A percentile compares a stretch with the other conserved stretches of the same genome.
Evolutionary conservation across 2,113 vertebrate genomes (phyloP).

Genomic region (Alexandromys fortis): DNA sequence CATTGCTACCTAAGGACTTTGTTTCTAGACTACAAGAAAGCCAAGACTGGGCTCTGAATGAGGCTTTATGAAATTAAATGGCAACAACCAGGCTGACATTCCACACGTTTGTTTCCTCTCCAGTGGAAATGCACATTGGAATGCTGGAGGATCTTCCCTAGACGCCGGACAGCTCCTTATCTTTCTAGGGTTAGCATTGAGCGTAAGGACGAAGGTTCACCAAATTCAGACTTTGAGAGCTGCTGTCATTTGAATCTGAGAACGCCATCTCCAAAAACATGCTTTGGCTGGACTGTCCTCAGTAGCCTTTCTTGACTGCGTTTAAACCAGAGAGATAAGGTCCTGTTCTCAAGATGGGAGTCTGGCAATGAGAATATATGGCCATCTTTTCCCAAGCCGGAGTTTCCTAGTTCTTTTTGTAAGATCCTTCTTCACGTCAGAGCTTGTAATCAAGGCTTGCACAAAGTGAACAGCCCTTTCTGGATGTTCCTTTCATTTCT

Average conservation of each 20-base stretch:
- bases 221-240: neutral
- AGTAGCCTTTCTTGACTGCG: neutral
- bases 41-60: neutral
- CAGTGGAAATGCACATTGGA: neutral
- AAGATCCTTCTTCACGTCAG: neutral
- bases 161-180: neutral
- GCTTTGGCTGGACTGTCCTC: neutral
- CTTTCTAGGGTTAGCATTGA: neutral
- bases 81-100: neutral
- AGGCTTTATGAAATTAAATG: neutral
- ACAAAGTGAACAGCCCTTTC: neutral
- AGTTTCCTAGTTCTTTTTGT: neutral
- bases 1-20: neutral
- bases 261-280: neutral
- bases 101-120: neutral
- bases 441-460: conserved; percentile 4
- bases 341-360: neutral
- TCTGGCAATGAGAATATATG: neutral
- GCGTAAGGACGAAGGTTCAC: neutral
- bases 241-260: neutral
- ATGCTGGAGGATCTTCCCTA: neutral
- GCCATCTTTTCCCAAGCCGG: neutral
- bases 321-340: neutral
- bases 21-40: neutral
- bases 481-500: neutral